Conservation (phyloP, 2,113 vertebrate species). For the Gymnobelideus leadbeateri region DNA sequence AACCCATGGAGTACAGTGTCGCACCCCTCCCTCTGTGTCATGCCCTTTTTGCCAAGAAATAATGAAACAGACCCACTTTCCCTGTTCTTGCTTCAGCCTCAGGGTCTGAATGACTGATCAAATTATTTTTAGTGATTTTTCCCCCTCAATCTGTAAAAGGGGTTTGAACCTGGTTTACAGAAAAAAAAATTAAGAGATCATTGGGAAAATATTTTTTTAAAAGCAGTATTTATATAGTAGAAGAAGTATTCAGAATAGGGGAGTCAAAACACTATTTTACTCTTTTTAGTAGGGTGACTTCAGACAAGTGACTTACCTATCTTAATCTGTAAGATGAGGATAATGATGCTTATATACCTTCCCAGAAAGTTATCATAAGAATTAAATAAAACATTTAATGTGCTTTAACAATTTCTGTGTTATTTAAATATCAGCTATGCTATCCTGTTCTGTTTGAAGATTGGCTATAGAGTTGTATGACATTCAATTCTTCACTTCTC, state of each 20-base stretch:
- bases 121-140: background rate
- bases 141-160: background rate
- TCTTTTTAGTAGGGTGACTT: background rate
- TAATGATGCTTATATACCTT: background rate
- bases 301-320: background rate
- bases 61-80: background rate
- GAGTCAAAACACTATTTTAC: background rate
- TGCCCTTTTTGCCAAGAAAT: background rate
- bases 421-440: background rate
- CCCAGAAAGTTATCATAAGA: background rate
- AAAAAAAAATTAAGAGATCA: background rate
- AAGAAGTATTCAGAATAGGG: background rate
- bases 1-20: background rate
- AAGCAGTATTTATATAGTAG: background rate
- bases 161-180: background rate
- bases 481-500: background rate
- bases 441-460: background rate
- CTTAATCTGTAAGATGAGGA: background rate
- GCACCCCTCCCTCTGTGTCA: background rate
- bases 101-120: background rate
- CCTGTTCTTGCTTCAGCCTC: background rate
- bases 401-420: background rate
- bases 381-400: background rate
- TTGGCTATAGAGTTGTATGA: background rate
- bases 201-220: background rate